phyloP scores from a whole-genome alignment of 2,888 invertebrate genomes.

The Lucinisca nassula region DNA sequence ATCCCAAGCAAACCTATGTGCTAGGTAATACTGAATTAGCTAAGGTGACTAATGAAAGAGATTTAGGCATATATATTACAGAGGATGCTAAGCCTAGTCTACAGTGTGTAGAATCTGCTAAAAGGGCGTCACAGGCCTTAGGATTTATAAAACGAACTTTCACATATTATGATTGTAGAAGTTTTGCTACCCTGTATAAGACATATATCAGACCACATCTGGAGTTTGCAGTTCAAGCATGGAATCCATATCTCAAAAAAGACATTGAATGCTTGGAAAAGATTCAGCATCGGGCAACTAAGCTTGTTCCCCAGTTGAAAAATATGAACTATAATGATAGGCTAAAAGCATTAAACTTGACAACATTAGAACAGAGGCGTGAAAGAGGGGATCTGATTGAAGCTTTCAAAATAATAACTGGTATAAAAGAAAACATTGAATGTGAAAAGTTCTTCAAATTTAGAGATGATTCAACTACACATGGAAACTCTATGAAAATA shows the following conservation, averaged over 20 bases:
- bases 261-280: too few species aligned
- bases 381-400: neutral
- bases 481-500: too few species aligned
- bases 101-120: neutral
- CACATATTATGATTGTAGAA: neutral
- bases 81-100: neutral
- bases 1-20: neutral
- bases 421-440: too few species aligned
- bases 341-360: neutral
- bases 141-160: neutral
- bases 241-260: too few species aligned
- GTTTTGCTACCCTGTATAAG: neutral
- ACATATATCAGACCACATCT: neutral
- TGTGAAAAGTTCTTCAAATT: too few species aligned
- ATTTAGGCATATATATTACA: neutral
- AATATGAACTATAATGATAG: too few species aligned
- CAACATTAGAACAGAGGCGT: neutral
- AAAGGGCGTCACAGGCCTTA: neutral
- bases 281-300: neutral
- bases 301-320: neutral
- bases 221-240: neutral
- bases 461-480: too few species aligned
- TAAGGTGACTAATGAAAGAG: neutral
- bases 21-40: neutral
- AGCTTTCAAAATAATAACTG: neutral